Conservation (phyloP, 2,797 vertebrate genomes). For the Avahi laniger region DNA sequence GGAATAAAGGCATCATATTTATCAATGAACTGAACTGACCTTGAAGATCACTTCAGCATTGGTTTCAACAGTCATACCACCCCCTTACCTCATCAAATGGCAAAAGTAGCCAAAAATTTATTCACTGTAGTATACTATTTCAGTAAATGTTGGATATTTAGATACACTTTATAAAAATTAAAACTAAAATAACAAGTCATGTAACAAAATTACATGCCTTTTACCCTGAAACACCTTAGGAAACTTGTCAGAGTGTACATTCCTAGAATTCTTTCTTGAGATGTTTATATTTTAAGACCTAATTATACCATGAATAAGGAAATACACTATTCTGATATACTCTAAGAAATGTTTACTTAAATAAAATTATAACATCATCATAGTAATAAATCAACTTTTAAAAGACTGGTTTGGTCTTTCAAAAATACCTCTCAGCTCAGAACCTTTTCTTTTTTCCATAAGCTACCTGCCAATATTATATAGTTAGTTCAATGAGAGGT, state of each 20-base stretch:
- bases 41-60: conserved; percentile 75
- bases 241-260: conserved; percentile 57
- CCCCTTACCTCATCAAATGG: conserved; percentile 52
- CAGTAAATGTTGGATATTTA: conserved; percentile 66
- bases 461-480: conserved; percentile 74
- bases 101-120: conserved; percentile 67
- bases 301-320: conserved; percentile 53
- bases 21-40: conserved; percentile 72
- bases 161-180: conserved; percentile 76
- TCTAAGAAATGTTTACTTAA: conserved; percentile 67
- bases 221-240: conserved; percentile 70
- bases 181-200: conserved; percentile 76
- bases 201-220: conserved; percentile 74
- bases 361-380: conserved; percentile 57
- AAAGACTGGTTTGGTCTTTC: conserved; percentile 70
- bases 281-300: conserved; percentile 46
- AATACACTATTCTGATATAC: conserved; percentile 60
- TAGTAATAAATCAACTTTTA: conserved; percentile 72
- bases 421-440: conserved; percentile 63
- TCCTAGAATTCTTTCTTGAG: conserved; percentile 66
- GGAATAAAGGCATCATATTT: conserved; percentile 61
- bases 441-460: conserved; percentile 72
- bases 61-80: conserved; percentile 69
- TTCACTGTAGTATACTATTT: conserved; percentile 71
- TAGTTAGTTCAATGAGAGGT: conserved; percentile 76